Evolutionary conservation across 2,113 vertebrate genomes (phyloP).

Genomic region (Prionailurus bengalensis): DNA sequence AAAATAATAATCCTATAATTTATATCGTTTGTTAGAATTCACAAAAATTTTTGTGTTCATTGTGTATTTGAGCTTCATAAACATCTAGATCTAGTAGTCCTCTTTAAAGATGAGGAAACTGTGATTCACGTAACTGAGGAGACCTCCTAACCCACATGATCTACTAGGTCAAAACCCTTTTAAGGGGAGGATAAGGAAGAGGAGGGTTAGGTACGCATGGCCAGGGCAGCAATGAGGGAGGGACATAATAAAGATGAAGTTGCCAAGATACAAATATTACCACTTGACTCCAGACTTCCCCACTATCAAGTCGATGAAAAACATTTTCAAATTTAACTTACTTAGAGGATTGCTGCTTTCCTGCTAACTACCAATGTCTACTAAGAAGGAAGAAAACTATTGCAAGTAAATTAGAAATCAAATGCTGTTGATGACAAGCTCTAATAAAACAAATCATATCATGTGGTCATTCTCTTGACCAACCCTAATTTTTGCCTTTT

Average conservation of each 20-base stretch:
- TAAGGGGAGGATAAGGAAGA: background rate
- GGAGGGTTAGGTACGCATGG: background rate
- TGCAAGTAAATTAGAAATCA: background rate
- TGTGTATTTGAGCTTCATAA: background rate
- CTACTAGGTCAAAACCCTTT: background rate
- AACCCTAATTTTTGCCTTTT: background rate
- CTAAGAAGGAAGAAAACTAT: background rate
- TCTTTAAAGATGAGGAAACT: constrained; percentile 1
- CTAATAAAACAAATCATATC: background rate
- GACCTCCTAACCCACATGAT: background rate
- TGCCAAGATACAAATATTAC: background rate
- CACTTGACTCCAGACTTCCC: background rate
- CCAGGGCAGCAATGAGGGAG: background rate
- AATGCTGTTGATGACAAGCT: background rate
- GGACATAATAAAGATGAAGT: background rate
- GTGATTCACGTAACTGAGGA: background rate
- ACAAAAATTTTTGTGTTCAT: background rate
- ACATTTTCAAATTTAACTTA: background rate
- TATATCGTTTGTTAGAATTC: background rate
- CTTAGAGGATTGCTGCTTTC: background rate
- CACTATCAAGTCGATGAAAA: background rate
- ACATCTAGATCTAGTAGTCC: background rate
- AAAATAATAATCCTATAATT: background rate
- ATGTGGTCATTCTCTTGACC: background rate
- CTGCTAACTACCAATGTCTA: background rate